Evolutionary conservation across 2,797 vertebrate genomes (phyloP).

Genomic region (Acropternis orthonyx): DNA sequence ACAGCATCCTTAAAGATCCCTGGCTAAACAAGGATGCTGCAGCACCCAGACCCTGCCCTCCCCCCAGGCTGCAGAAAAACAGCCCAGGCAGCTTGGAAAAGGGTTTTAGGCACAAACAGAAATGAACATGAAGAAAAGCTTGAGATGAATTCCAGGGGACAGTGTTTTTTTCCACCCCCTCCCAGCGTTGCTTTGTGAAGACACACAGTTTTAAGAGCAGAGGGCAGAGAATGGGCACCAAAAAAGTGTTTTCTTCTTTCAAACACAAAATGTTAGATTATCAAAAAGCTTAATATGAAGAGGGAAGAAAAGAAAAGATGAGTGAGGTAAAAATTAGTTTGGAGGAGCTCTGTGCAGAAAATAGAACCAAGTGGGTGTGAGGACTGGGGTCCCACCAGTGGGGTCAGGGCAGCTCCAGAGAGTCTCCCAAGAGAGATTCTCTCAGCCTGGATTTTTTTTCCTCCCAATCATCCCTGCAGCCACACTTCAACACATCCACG

Average conservation of each 20-base stretch:
- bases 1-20: not conserved
- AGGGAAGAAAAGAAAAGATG: not conserved
- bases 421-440: not conserved
- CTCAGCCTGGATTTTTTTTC: not conserved
- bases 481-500: not conserved
- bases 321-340: not conserved
- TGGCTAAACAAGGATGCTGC: not conserved
- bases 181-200: not conserved
- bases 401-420: not conserved
- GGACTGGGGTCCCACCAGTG: not conserved
- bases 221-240: not conserved
- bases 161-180: not conserved
- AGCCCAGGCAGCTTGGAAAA: not conserved
- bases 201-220: not conserved
- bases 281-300: not conserved
- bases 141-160: not conserved
- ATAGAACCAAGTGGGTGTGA: fast-evolving
- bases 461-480: not conserved
- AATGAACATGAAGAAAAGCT: not conserved
- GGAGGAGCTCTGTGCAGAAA: not conserved
- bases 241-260: not conserved
- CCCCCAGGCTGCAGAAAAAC: not conserved
- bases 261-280: not conserved
- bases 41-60: not conserved
- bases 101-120: not conserved